A percentile compares a stretch with the other conserved stretches of the same genome.
These are phyloP conservation scores for Drosophila bipectinata DNA, from an alignment of 1,140 invertebrate species.

Conservation along the genomic window DNA sequence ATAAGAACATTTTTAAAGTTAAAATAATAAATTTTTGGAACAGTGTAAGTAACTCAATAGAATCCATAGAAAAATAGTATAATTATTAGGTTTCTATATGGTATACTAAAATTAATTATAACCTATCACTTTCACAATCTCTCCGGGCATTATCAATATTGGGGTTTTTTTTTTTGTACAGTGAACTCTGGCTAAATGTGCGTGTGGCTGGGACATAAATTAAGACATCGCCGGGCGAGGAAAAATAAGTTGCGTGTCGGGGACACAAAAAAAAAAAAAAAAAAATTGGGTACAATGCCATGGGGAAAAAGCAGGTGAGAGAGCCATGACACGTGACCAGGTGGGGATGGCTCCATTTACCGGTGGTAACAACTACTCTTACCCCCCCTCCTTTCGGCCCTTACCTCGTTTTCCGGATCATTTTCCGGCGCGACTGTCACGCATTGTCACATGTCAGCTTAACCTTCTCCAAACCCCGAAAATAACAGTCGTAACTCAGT, in stretches of 20 bases:
- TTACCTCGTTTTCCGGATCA: background rate
- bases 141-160: background rate
- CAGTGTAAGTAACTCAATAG: no score
- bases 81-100: no score
- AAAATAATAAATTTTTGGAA: no score
- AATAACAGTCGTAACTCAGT: slow-evolving; percentile 29
- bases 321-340: slow-evolving; percentile 61
- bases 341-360: slow-evolving; percentile 10
- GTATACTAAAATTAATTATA: no score
- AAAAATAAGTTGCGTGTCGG: slow-evolving; percentile 52
- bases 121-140: background rate
- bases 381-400: background rate
- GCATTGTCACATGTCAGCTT: slow-evolving; percentile 56
- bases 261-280: slow-evolving; percentile 12
- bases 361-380: background rate
- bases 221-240: slow-evolving; percentile 40
- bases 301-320: background rate
- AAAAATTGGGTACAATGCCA: slow-evolving; percentile 8
- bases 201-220: slow-evolving; percentile 70
- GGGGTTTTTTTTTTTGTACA: background rate
- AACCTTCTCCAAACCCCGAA: background rate
- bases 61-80: no score
- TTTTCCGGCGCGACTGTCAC: slow-evolving; percentile 49
- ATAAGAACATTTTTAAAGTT: no score
- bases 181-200: slow-evolving; percentile 5